Evolutionary conservation across 2,888 invertebrate genomes (phyloP).

Genomic region (Pantelozetes paolii): DNA sequence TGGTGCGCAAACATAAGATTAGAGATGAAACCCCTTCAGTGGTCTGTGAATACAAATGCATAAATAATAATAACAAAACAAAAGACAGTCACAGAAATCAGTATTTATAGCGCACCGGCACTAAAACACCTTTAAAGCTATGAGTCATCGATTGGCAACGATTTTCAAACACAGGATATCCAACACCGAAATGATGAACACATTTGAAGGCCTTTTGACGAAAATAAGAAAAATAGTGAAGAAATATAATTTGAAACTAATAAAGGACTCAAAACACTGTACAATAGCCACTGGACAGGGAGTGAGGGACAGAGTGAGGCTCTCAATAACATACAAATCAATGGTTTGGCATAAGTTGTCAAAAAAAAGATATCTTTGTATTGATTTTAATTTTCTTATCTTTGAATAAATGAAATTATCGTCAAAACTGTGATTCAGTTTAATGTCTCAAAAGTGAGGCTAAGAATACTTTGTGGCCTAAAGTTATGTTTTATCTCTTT

Average conservation of each 20-base stretch:
- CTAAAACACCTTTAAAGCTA: constrained; percentile 5
- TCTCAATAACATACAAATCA: not conserved
- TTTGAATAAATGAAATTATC: too few relatives aligned
- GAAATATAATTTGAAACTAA: not conserved
- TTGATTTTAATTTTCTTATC: not conserved
- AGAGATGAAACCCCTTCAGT: constrained; percentile 15
- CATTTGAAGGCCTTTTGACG: not conserved
- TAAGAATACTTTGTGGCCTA: too few relatives aligned
- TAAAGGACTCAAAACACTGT: constrained; percentile 3
- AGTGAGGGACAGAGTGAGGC: not conserved
- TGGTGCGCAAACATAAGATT: not conserved
- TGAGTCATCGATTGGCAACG: constrained; percentile 28
- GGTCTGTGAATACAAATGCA: too few relatives aligned
- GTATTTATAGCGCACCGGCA: not conserved
- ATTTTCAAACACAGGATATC: not conserved
- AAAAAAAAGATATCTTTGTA: not conserved
- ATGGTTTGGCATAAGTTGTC: not conserved
- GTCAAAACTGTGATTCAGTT: too few relatives aligned
- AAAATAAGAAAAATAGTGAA: not conserved
- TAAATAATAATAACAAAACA: not conserved
- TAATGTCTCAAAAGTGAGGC: too few relatives aligned
- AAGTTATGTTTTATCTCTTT: too few relatives aligned
- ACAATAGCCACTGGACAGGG: not conserved
- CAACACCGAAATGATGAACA: constrained; percentile 11
- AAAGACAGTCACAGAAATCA: not conserved